Evolutionary conservation across 2,113 vertebrate species (phyloP), one percentile per base, ranked within the genome.

Genomic region (Syrmaticus mikado): DNA sequence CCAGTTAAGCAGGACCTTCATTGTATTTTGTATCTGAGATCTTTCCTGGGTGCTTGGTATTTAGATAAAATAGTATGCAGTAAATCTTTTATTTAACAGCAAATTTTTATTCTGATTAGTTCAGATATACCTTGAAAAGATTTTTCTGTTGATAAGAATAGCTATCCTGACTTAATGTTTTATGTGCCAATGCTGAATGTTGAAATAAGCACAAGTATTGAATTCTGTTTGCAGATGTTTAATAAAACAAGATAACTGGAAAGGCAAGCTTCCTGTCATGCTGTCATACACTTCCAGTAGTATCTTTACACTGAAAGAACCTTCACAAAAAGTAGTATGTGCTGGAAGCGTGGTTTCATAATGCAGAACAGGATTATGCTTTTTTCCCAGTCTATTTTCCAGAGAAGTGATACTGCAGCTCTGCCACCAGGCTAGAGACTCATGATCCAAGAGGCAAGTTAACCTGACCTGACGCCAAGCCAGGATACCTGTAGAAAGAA

Each of bases 31-130:
- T 68, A 38, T 57, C 46, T 62, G 52, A 78, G 76, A 92, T 87
- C 83, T 61, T 77, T 86, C 75, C 82, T 80, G 67, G 32, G 55
- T 18, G 25, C 84, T 92, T 60, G 85, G 60, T 41, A 75, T 76
- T 89, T 61, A 90, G 93, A 96, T 71, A 96, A 96, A 96, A 97
- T 61, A 96, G 58, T 97, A 91, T 95, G 93, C 91, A 94, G 80
- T 93, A 92, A 75, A 89, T 75, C 61, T 92, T 89, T 94, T 82
- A 91, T 74, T 96, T 97, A 95, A 96, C 85, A 79, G 93, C 80
- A 97, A 94, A 75, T 74, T 95, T 97, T 97, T 96, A 97, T 97
- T 97, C 96, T 85, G 92, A 96, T 96, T 94, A 96, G 80, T 87
- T 95, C 96, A 94, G 96, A 94, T 95, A 90, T 88, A 96, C 75